phyloP scores from a whole-genome alignment of 2,888 invertebrate genomes.

The Lepetodrilus schrolli region DNA sequence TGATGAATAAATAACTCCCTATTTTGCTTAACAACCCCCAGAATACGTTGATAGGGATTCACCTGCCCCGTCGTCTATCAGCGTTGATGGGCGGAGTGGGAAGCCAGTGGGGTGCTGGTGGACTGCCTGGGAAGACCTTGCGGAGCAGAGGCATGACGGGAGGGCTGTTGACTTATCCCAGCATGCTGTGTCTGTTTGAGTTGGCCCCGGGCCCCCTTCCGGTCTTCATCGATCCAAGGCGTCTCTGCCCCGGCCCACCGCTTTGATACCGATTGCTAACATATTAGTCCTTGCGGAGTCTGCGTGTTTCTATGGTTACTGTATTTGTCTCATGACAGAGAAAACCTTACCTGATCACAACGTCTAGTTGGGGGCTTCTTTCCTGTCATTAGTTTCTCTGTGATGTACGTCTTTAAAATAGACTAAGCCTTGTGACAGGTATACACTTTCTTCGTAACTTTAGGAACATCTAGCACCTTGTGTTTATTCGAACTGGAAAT shows the following conservation, averaged over 20 bases:
- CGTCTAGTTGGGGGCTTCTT: not conserved
- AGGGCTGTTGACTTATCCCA: not conserved
- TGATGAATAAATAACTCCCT: constrained; percentile 24
- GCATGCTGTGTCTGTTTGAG: not conserved
- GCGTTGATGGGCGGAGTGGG: not conserved
- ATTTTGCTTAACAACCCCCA: not conserved
- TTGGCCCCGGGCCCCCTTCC: constrained; percentile 1
- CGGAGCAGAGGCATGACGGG: not conserved
- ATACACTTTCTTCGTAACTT: too few species aligned
- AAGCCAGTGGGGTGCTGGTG: not conserved
- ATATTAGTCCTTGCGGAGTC: not conserved
- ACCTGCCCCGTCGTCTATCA: constrained; percentile 15
- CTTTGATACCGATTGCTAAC: not conserved
- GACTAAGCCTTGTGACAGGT: not conserved
- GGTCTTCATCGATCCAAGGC: not conserved
- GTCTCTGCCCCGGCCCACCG: not conserved
- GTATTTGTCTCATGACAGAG: constrained; percentile 18
- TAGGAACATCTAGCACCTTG: too few species aligned
- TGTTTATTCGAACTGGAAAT: too few species aligned
- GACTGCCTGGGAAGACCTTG: not conserved
- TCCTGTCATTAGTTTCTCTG: constrained; percentile 5
- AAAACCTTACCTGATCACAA: constrained; percentile 9
- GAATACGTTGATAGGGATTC: not conserved
- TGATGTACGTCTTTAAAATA: too few species aligned
- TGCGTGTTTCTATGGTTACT: constrained; percentile 3